Conservation (phyloP, 2,797 vertebrate genomes). For the Tinamus major region DNA sequence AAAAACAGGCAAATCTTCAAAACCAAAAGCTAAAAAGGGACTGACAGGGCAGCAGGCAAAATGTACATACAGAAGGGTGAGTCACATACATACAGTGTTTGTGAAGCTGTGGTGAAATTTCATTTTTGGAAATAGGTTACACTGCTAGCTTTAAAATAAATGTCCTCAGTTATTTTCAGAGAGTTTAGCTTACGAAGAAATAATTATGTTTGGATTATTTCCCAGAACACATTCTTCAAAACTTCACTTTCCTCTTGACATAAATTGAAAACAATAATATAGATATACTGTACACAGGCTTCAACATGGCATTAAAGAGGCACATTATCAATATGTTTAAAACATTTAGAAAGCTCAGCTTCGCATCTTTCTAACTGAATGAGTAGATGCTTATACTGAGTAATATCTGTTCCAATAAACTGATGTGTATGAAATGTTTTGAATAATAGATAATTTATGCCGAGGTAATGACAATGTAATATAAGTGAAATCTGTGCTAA, state of each 20-base stretch:
- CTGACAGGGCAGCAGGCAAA: background rate
- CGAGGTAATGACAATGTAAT: conserved; percentile 69
- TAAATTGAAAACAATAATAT: conserved; percentile 73
- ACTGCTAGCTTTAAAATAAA: conserved; percentile 49
- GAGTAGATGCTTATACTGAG: conserved; percentile 63
- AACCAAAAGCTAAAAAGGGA: background rate
- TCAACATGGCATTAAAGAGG: conserved; percentile 68
- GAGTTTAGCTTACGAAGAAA: conserved; percentile 59
- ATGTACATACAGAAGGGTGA: background rate
- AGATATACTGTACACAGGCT: conserved; percentile 57
- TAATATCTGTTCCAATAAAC: conserved; percentile 66
- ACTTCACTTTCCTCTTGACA: conserved; percentile 55
- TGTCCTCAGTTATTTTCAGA: conserved; percentile 38
- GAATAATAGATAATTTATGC: conserved; percentile 79
- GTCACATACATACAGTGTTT: background rate
- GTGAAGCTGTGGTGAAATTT: conserved; percentile 22
- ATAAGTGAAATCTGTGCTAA: conserved; percentile 72
- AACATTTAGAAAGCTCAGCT: conserved; percentile 66
- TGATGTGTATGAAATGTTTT: conserved; percentile 58
- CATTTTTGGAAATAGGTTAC: background rate
- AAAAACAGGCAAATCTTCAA: conserved; percentile 7
- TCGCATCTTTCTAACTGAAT: conserved; percentile 60
- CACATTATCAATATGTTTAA: conserved; percentile 77
- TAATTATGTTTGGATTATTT: conserved; percentile 58
- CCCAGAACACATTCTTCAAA: conserved; percentile 61